Evolutionary conservation across 1,140 invertebrate species (phyloP), one percentile per base, ranked within the genome.

Genomic region (Gonatopus flavifemur): DNA sequence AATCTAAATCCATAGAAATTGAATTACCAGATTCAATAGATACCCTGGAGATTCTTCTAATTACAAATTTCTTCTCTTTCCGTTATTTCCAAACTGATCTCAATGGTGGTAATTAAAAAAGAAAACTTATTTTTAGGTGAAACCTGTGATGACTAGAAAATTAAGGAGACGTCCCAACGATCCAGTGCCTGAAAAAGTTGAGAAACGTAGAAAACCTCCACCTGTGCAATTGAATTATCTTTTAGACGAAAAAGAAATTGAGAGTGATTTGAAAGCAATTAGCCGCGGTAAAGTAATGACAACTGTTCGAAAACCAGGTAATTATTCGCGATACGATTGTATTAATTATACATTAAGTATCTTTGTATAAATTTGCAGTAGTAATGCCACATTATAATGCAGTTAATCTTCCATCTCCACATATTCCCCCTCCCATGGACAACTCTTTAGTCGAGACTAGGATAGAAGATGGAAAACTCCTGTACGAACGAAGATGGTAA

Each of bases 401-500:
- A 15, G 64, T 70, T 33, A 76, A 69, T 66, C 40, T 79, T 62
- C 41, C 75, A 70, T 67, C 66, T 57, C 65, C 74, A 55, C 69
- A 67, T 53, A 67, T 67, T 49, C 59, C 62, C 44, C 62, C 67
- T 18, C 31, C 77, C 25, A 57, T 57, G 31, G 79, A 82, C 45
- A 56, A 72, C 3, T 68, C 82, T 43, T 70, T 83, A 20, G 80
- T 84, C 21, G 93, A 95, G 64, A 90, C 90, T 12, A 84, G 88
- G 61, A 94, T 97, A 62, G 94, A 96, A 79, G 93, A 96, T 81
- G 94, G 94, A 42, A 94, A 96, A 81, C 78, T 98, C 35, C 82
- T 92, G 62, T 97, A 93, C 80, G 94, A 98, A 76, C 86, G 92
- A 62, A 83, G 91, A 76, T 98, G 94, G 94, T 88, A 76, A 76